Base-by-base conservation (phyloP, 2,888 invertebrate genomes). In the Yponomeuta plumbellus region DNA sequence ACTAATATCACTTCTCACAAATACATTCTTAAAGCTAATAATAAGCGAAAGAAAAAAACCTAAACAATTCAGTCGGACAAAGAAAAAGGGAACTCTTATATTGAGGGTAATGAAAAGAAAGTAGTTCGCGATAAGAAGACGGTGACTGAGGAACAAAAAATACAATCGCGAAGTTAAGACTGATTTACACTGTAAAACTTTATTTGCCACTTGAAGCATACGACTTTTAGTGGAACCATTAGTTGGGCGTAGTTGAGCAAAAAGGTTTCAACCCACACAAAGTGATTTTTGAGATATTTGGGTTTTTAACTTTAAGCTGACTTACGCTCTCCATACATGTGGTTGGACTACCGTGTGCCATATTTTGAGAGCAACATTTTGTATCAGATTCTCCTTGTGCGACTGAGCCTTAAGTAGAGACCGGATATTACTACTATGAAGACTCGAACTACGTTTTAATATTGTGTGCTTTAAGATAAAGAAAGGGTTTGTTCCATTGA, bases 111-210 rank as follows among this genome's bases (percentile, higher is more conserved):
- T 76, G 75, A 75, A 73, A 77, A 75, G 74, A 77, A 77, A 77
- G 73, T 76, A 70, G 71, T 52, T 52, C 17, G 44, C 44, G 44
- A 52, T 52, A 52, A 52, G 44, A 52, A 17, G 44, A 52, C 68
- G 69, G 67, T 74, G 82, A 83, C 82, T 81, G 80, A 81, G 70
- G 73, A 70, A 74, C 74, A 61, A 26, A 23, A 34, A 13, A 5
- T 0, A 17, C 61, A 34, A 61, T 23, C 17, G 61, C 8, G n/a
- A 34, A 34, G 34, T 34, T 34, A 34, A 34, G 34, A 34, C 34
- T 34, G 34, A 34, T 34, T 34, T 34, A 34, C 34, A 34, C 34
- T 34, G 6, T 3, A 34, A 1, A 6, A 34, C 8, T 34, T 34
- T 34, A 8, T 34, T 6, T 34, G 8, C 6, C 8, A 8, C 34